phyloP scores from a whole-genome alignment of 2,797 vertebrate genomes.

The Poecilia picta region DNA sequence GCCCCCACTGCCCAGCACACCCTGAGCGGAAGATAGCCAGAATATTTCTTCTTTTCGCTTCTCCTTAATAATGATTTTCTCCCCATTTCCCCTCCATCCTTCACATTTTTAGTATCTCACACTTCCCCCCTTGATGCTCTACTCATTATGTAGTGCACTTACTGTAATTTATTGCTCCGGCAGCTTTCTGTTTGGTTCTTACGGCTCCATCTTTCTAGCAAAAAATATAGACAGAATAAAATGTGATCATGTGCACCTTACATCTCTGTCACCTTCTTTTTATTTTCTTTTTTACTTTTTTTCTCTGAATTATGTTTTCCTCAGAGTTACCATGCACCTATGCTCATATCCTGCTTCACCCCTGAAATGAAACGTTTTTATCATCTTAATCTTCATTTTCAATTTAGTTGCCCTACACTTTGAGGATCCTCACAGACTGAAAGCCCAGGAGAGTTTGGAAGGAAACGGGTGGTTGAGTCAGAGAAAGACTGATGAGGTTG shows the following conservation, averaged over 20 bases:
- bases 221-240: constrained; percentile 11
- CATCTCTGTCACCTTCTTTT: constrained; percentile 3
- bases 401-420: constrained; percentile 17
- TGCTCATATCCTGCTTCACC: constrained; percentile 34
- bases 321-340: constrained; percentile 16
- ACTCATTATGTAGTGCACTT: constrained; percentile 41
- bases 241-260: constrained; percentile 7
- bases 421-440: constrained; percentile 24
- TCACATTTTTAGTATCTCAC: constrained; percentile 26
- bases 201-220: neutral
- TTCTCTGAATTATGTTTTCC: constrained; percentile 11
- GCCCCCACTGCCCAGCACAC: constrained; percentile 7
- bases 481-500: constrained; percentile 7
- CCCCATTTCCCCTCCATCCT: constrained; percentile 4
- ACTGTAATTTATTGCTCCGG: constrained; percentile 33
- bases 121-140: constrained; percentile 21
- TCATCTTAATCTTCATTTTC: constrained; percentile 45
- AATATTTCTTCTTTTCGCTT: constrained; percentile 25
- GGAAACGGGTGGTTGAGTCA: constrained; percentile 9
- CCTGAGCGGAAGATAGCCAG: constrained; percentile 25
- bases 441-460: constrained; percentile 12
- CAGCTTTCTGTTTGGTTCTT: constrained; percentile 22
- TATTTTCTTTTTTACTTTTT: neutral
- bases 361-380: constrained; percentile 37
- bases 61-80: constrained; percentile 32